Conservation (phyloP, 2,888 invertebrate species). For the Cosmopolites sordidus region DNA sequence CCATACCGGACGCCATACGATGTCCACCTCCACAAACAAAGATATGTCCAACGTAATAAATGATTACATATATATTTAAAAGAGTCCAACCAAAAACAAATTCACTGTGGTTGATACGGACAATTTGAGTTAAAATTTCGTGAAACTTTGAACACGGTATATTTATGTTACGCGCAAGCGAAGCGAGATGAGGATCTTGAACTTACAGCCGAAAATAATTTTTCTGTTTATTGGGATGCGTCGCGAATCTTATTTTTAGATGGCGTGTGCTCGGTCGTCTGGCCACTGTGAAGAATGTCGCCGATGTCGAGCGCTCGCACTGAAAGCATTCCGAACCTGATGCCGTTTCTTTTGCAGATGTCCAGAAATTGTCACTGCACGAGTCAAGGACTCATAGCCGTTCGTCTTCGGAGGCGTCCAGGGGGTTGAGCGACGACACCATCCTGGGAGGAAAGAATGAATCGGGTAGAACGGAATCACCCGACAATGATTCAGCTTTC, state of each 20-base stretch:
- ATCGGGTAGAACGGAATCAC: constrained; percentile 78
- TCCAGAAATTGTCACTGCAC: constrained; percentile 41
- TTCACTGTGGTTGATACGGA: too few species aligned
- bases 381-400: constrained; percentile 46
- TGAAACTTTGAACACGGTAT: too few species aligned
- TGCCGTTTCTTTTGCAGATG: constrained; percentile 34
- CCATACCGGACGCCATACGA: too few species aligned
- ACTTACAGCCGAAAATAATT: constrained; percentile 24
- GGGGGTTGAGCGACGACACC: constrained; percentile 43
- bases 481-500: constrained; percentile 97
- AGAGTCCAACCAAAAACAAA: too few species aligned
- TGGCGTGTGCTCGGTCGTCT: not conserved
- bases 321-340: too few species aligned
- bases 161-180: too few species aligned
- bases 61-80: not conserved
- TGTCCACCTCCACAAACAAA: too few species aligned
- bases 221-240: constrained; percentile 14
- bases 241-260: constrained; percentile 11
- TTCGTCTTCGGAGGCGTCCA: constrained; percentile 48
- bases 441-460: constrained; percentile 43
- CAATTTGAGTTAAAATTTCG: too few species aligned
- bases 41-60: too few species aligned
- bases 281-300: not conserved
- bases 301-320: not conserved
- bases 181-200: constrained; percentile 25